Conservation (phyloP, 2,113 vertebrate genomes). For the Beaufortia kweichowensis region DNA sequence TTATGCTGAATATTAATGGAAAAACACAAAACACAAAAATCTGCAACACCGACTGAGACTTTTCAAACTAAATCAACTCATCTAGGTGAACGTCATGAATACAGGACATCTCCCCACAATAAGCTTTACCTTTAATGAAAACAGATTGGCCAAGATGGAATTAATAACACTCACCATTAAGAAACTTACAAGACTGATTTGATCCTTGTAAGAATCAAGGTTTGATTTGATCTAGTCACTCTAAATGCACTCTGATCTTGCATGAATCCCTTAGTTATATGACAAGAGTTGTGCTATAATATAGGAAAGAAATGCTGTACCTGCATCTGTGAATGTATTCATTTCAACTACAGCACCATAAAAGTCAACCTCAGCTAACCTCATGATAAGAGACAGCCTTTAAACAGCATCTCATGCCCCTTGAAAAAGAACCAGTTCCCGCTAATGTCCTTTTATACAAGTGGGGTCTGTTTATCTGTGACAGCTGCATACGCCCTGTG, state of each 20-base stretch:
- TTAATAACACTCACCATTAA: slow-evolving; percentile 5
- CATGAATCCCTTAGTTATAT: neutral
- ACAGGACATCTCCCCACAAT: slow-evolving; percentile 15
- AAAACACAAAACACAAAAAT: too few species aligned
- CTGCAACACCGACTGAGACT: neutral
- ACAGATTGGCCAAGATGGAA: neutral
- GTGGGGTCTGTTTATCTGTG: slow-evolving; percentile 15
- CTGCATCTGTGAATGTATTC: too few species aligned
- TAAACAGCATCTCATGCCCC: neutral
- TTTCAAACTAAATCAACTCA: neutral
- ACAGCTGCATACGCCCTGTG: slow-evolving; percentile 12
- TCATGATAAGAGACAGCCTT: neutral
- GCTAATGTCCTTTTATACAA: neutral
- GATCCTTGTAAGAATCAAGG: too few species aligned
- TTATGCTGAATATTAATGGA: too few species aligned
- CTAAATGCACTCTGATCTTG: slow-evolving; percentile 10
- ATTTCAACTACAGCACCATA: neutral
- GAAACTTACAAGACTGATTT: slow-evolving; percentile 8
- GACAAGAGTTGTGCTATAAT: neutral
- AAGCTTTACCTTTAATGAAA: slow-evolving; percentile 49
- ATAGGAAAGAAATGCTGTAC: too few species aligned
- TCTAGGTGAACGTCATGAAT: slow-evolving; percentile 37
- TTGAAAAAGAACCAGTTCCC: neutral
- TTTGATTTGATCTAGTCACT: slow-evolving; percentile 2
- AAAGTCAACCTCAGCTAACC: slow-evolving; percentile 8